A percentile compares a stretch with the other conserved stretches of the same genome.
Conservation (phyloP, 2,888 invertebrate genomes). For the Podotricha telesiphe region DNA sequence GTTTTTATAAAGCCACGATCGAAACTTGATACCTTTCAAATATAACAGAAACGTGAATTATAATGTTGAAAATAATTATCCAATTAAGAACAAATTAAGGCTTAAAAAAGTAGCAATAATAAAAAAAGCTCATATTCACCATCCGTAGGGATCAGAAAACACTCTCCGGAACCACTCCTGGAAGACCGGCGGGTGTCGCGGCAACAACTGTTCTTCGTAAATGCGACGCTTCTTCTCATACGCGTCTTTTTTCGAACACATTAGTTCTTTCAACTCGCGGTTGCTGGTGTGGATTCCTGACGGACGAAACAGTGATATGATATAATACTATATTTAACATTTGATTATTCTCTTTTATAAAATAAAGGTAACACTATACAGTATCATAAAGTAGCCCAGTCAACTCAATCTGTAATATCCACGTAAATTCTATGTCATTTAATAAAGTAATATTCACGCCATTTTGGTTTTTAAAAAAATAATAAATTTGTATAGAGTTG, state of each 20-base stretch:
- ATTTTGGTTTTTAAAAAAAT: no score
- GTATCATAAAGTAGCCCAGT: no score
- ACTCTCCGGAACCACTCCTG: constrained; percentile 95
- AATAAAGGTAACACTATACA: no score
- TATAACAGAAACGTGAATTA: background rate
- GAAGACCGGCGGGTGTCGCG: constrained; percentile 92
- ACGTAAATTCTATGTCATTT: no score
- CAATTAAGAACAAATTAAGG: constrained; percentile 30
- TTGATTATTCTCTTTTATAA: no score
- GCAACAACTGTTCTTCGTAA: constrained; percentile 86
- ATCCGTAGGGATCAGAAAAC: constrained; percentile 95
- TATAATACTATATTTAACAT: no score
- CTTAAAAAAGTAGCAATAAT: no score
- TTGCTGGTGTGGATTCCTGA: constrained; percentile 81
- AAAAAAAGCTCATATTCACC: constrained; percentile 70
- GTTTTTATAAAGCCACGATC: constrained; percentile 95
- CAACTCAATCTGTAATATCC: no score
- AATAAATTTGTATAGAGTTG: no score
- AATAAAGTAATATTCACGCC: no score
- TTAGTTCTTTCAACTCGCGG: constrained; percentile 85
- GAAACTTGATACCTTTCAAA: constrained; percentile 92
- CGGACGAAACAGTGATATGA: no score
- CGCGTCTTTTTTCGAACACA: constrained; percentile 84
- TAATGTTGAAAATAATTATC: background rate
- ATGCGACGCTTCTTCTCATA: constrained; percentile 86